phyloP scores from a whole-genome alignment of 2,113 vertebrate species.

The Cyanoderma ruficeps region DNA sequence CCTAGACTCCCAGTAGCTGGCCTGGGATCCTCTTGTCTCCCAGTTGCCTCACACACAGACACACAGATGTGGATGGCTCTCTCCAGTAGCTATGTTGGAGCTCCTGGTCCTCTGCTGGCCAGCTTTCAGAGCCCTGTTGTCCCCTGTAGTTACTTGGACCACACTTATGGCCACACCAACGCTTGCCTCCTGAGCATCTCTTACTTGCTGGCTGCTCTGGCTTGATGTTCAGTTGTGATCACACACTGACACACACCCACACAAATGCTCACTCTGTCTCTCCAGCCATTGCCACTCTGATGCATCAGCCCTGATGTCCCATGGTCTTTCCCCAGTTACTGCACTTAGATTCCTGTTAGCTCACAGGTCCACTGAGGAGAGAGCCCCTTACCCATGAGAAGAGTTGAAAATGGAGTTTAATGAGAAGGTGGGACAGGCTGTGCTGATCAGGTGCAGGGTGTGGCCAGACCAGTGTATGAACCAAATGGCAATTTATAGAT shows the following conservation, averaged over 20 bases:
- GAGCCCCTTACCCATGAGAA: neutral
- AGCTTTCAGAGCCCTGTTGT: neutral
- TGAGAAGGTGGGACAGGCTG: neutral
- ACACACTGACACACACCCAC: neutral
- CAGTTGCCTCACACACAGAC: neutral
- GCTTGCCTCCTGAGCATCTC: neutral
- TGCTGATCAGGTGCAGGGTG: neutral
- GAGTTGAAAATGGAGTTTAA: neutral
- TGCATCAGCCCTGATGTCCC: neutral
- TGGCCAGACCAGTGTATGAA: neutral
- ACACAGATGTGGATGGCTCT: neutral
- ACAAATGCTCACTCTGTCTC: neutral
- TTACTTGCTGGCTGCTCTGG: neutral
- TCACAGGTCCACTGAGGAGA: neutral
- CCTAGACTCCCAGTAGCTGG: neutral
- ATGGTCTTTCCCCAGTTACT: neutral
- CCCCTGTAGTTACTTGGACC: fast-evolving
- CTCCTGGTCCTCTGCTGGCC: neutral
- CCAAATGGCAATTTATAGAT: neutral
- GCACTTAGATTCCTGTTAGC: neutral
- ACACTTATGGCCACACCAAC: neutral
- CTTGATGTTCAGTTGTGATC: neutral
- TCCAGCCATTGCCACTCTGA: neutral
- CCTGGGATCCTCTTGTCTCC: neutral
- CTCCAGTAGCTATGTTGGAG: neutral